Conservation (phyloP, 2,113 vertebrate genomes). For the Dromiciops gliroides region DNA sequence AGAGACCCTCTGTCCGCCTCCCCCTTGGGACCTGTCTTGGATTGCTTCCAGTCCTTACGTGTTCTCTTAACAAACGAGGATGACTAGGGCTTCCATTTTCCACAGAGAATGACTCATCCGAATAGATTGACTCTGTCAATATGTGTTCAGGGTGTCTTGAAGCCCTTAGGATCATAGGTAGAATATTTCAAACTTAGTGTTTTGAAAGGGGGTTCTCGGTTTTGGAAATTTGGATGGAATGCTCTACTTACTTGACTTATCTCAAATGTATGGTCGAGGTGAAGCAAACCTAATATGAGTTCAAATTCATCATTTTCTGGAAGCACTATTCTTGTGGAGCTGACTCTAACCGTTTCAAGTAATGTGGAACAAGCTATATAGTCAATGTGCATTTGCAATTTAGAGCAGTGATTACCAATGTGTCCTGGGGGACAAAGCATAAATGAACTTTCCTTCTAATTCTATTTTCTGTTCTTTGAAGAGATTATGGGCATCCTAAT, state of each 20-base stretch:
- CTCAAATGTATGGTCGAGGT: constrained; percentile 63
- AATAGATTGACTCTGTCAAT: constrained; percentile 1
- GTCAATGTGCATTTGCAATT: background rate
- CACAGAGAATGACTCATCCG: constrained; percentile 20
- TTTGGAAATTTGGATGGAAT: background rate
- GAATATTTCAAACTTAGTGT: constrained; percentile 27
- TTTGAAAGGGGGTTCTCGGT: constrained; percentile 22
- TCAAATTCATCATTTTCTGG: constrained; percentile 55
- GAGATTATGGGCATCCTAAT: background rate
- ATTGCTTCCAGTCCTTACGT: background rate
- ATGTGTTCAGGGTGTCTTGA: constrained; percentile 32
- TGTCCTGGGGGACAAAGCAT: background rate
- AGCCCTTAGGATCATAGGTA: background rate
- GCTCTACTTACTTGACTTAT: background rate
- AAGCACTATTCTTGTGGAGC: constrained; percentile 53
- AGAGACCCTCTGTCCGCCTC: constrained; percentile 15
- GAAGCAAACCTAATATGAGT: constrained; percentile 58
- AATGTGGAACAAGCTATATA: background rate
- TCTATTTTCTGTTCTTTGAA: background rate
- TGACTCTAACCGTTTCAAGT: constrained; percentile 19
- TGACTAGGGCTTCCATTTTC: background rate
- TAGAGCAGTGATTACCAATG: background rate
- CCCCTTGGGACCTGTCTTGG: constrained; percentile 9
- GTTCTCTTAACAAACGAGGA: constrained; percentile 32
- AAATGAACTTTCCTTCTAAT: background rate